These are phyloP conservation scores for Euplexia lucipara DNA, from an alignment of 2,888 invertebrate genomes.

Conservation along the genomic window DNA sequence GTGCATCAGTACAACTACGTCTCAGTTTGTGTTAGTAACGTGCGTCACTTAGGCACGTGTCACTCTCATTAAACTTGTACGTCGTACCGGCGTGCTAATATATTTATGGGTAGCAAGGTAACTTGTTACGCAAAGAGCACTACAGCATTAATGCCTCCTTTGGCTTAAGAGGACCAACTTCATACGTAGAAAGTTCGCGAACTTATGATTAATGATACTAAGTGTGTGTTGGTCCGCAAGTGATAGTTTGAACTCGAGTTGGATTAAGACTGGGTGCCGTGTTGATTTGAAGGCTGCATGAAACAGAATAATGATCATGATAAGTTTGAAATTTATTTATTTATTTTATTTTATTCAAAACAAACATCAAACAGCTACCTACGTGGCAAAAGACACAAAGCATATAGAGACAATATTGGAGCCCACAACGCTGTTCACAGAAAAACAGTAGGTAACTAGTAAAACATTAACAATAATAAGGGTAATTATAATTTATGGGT, in stretches of 20 bases:
- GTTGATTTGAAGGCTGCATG: conserved; percentile 25
- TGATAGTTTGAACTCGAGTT: conserved; percentile 59
- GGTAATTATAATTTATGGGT: too few species aligned
- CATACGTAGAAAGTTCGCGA: conserved; percentile 72
- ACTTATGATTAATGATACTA: conserved; percentile 79
- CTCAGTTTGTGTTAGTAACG: conserved; percentile 54
- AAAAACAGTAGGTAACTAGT: too few species aligned
- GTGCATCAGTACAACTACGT: conserved; percentile 38
- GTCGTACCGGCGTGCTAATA: conserved; percentile 70
- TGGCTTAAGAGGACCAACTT: conserved; percentile 77
- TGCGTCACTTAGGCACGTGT: conserved; percentile 66
- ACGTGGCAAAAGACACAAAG: too few species aligned
- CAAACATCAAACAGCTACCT: too few species aligned
- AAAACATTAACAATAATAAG: too few species aligned
- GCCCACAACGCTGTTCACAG: too few species aligned
- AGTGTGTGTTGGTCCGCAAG: conserved; percentile 64
- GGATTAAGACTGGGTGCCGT: conserved; percentile 39
- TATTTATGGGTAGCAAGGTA: conserved; percentile 78
- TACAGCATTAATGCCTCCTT: conserved; percentile 79
- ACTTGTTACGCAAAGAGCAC: conserved; percentile 75
- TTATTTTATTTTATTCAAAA: too few species aligned
- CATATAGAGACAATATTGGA: too few species aligned
- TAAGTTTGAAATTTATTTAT: too few species aligned
- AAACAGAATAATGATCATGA: conserved; percentile 1
- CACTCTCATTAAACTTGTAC: conserved; percentile 74